phyloP scores from a whole-genome alignment of 1,140 invertebrate genomes.

The Drosophila triauraria region DNA sequence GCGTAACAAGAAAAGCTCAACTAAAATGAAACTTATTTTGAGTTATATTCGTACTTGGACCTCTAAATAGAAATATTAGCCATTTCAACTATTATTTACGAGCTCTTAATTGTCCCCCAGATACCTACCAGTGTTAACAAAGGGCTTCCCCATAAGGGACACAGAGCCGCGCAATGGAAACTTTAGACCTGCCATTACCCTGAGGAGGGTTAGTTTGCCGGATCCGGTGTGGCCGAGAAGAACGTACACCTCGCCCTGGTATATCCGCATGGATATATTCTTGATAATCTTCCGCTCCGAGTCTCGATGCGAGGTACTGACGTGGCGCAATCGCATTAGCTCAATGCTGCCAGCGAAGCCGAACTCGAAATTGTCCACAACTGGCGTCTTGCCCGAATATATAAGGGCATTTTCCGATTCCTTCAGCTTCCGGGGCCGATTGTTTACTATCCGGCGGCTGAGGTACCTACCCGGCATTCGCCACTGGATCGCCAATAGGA shows the following conservation, averaged over 20 bases:
- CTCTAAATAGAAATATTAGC: no score
- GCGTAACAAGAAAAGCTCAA: no score
- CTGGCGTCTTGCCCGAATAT: slow-evolving; percentile 31
- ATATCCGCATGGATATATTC: slow-evolving; percentile 89
- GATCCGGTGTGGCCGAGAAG: slow-evolving; percentile 91
- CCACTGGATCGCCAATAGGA: slow-evolving; percentile 55
- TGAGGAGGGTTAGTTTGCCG: slow-evolving; percentile 91
- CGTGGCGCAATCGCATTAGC: slow-evolving; percentile 47
- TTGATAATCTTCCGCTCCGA: slow-evolving; percentile 87
- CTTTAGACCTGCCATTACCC: slow-evolving; percentile 92
- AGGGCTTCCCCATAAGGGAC: slow-evolving; percentile 19
- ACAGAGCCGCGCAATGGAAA: slow-evolving; percentile 72
- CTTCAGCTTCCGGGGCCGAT: slow-evolving; percentile 2
- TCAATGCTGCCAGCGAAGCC: slow-evolving; percentile 61
- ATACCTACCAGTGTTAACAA: slow-evolving; percentile 9
- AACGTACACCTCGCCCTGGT: slow-evolving; percentile 87
- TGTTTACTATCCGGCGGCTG: slow-evolving; percentile 40
- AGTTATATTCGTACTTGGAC: no score
- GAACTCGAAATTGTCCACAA: slow-evolving; percentile 68
- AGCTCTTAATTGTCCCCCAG: no score
- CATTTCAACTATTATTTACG: no score
- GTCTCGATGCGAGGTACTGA: slow-evolving; percentile 42
- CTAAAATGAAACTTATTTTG: no score
- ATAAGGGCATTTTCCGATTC: slow-evolving; percentile 5
- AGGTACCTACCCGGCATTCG: slow-evolving; percentile 54